Conservation (phyloP, 2,888 invertebrate species). For the Leucoma salicis region DNA sequence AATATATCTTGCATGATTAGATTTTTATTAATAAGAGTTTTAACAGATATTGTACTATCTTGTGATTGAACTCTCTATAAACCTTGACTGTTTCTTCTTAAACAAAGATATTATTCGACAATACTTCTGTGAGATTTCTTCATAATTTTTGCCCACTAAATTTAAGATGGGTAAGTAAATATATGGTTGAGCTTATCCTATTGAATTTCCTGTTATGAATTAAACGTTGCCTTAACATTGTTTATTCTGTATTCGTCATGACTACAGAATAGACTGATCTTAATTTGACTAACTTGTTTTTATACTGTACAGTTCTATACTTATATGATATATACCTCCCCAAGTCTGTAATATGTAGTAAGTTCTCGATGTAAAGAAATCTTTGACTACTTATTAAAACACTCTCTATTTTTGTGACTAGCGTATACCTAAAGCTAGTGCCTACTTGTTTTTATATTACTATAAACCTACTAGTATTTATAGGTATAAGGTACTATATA, state of each 20-base stretch:
- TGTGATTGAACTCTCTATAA: slow-evolving; percentile 55
- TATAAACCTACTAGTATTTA: no score
- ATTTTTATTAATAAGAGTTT: slow-evolving; percentile 33
- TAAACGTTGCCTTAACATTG: slow-evolving; percentile 13
- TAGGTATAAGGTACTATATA: no score
- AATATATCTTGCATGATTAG: slow-evolving; percentile 26
- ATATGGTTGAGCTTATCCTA: slow-evolving; percentile 46
- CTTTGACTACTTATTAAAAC: no score
- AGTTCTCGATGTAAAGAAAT: background rate
- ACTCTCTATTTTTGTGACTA: no score
- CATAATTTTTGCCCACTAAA: slow-evolving; percentile 39
- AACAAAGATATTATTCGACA: slow-evolving; percentile 55
- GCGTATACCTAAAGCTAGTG: no score
- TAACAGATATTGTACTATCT: slow-evolving; percentile 52
- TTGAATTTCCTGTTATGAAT: slow-evolving; percentile 27
- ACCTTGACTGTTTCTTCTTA: slow-evolving; percentile 55
- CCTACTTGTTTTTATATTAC: no score
- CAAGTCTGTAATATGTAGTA: no score
- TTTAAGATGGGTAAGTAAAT: slow-evolving; percentile 36
- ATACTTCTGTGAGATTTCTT: slow-evolving; percentile 59
- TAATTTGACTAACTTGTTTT: no score
- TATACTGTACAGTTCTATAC: no score
- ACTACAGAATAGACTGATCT: background rate
- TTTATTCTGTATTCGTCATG: background rate
- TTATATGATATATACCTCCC: no score